phyloP scores from a whole-genome alignment of 2,113 vertebrate genomes.

The Oriolus oriolus region DNA sequence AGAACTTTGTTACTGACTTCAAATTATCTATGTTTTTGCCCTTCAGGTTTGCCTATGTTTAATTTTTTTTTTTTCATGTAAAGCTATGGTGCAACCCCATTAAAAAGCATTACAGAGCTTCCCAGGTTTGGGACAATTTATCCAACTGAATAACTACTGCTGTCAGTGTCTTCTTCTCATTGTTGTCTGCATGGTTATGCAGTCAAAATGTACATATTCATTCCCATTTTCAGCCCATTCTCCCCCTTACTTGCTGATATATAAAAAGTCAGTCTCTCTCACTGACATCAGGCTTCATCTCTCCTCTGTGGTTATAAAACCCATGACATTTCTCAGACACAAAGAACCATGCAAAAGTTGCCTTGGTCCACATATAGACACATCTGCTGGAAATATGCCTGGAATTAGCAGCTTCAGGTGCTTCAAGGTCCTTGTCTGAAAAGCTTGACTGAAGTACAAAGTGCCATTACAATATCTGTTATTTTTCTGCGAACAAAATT shows the following conservation, averaged over 20 bases:
- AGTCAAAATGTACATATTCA: background rate
- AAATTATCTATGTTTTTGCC: background rate
- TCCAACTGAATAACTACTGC: background rate
- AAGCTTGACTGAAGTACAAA: background rate
- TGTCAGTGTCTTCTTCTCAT: background rate
- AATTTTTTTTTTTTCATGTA: too few relatives aligned
- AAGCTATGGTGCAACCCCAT: background rate
- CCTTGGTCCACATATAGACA: background rate
- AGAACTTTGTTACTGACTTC: background rate
- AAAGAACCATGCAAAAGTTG: background rate
- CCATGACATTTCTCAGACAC: background rate
- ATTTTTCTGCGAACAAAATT: background rate
- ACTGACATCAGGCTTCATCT: accelerated
- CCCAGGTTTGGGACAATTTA: background rate
- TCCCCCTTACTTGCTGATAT: background rate
- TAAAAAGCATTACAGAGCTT: background rate
- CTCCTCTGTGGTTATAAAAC: background rate
- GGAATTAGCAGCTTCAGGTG: background rate
- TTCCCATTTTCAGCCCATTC: background rate
- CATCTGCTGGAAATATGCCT: background rate
- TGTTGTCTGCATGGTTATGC: background rate
- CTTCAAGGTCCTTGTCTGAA: background rate
- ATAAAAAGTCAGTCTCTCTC: background rate
- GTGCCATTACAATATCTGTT: background rate
- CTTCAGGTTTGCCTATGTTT: background rate